Percentiles rank a stretch among this genome's conserved stretches.
Evolutionary conservation across 2,797 vertebrate species (phyloP).

Genomic region (Atherinosoma microstoma): DNA sequence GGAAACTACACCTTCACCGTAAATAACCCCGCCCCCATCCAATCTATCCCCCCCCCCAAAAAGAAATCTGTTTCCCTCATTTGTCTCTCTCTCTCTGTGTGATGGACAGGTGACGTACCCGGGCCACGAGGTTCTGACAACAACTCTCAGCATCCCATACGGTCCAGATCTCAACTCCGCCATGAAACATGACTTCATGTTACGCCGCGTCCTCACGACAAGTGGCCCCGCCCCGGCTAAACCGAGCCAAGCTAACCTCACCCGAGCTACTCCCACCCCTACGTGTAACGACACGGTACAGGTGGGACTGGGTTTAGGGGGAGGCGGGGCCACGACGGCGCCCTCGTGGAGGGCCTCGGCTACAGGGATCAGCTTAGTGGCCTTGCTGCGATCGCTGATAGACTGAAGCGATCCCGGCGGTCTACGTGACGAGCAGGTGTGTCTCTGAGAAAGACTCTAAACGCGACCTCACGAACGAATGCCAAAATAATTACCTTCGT

Average conservation of each 20-base stretch:
- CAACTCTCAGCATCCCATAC: slow-evolving; percentile 77
- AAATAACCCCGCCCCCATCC: no score
- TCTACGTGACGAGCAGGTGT: neutral
- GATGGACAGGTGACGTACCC: slow-evolving; percentile 85
- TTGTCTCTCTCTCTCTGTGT: slow-evolving; percentile 30
- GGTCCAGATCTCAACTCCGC: slow-evolving; percentile 82
- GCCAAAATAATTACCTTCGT: neutral
- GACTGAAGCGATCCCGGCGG: slow-evolving; percentile 16
- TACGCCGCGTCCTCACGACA: slow-evolving; percentile 40
- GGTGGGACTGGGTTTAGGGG: neutral
- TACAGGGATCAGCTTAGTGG: slow-evolving; percentile 19
- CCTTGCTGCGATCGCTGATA: slow-evolving; percentile 4
- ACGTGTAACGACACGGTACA: slow-evolving; percentile 22
- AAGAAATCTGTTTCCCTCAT: neutral
- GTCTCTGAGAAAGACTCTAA: neutral
- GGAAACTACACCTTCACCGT: slow-evolving; percentile 90
- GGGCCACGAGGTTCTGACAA: slow-evolving; percentile 77
- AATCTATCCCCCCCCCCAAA: no score
- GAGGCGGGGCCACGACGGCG: neutral
- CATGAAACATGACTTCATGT: slow-evolving; percentile 83
- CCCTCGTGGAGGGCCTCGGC: neutral
- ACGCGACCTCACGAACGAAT: slow-evolving; percentile 2
- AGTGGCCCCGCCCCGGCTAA: neutral
- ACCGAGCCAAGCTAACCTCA: neutral
- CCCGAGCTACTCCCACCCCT: neutral